Base-by-base conservation (phyloP, 2,113 vertebrate species). In the Seriola quinqueradiata region DNA sequence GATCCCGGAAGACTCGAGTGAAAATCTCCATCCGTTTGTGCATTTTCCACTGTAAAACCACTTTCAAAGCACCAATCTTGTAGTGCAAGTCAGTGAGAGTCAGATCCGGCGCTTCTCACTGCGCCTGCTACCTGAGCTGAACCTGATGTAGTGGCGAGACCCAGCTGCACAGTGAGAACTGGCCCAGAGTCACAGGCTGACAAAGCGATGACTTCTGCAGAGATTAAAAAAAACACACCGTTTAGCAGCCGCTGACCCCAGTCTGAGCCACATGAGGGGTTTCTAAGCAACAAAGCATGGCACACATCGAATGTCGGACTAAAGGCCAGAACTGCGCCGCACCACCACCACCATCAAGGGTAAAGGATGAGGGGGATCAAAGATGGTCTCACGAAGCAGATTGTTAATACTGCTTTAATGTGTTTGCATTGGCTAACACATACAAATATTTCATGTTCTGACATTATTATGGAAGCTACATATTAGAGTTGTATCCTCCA, bases 281-380 rank as follows among this genome's bases (percentile, higher is more conserved):
- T 89, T 77, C 85, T 80, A 87, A 84, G 89, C 85, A 90, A 84
- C 86, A 81, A 81, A 58, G 79, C 65, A 65, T n/a, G 61, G 79
- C 66, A 82, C 60, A 83, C 46, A 69, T 74, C 11, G 7, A 48
- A 57, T 40, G 8, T 70, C 36, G 2, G 68, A 81, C 69, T 12
- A 72, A 46, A 74, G 48, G 19, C 44, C 55, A 76, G 58, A 54
- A 44, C 52, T 67, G 70, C 8, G 17, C 58, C 28, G 40, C 70
- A 70, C 48, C 54, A 52, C 46, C 69, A 63, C 46, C 54, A 52
- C 28, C 36, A 63, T n/a, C 50, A 38, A 40, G 70, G 73, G 79
- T 58, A 69, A 59, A 38, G 52, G 40, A 79, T 58, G 70, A 54
- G 50, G 28, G 23, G 42, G 38, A 60, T 68, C 55, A 79, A 40